phyloP scores from a whole-genome alignment of 64 coral and sea anemone species.

The Pocillopora verrucosa region DNA sequence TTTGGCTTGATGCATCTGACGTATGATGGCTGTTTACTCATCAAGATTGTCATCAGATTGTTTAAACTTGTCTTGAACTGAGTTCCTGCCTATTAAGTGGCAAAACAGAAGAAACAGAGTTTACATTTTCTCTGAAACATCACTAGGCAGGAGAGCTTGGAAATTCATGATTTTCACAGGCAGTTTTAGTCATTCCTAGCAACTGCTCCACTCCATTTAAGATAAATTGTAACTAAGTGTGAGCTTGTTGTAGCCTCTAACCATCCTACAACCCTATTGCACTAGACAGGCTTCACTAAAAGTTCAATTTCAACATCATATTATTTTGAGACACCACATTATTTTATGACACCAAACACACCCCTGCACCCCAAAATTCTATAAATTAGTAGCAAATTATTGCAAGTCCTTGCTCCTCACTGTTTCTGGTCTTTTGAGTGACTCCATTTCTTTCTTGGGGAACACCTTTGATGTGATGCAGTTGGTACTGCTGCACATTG shows the following conservation, averaged over 20 bases:
- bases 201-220: no score
- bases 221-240: no score
- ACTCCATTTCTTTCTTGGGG: conserved; percentile 65
- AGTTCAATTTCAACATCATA: no score
- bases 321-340: no score
- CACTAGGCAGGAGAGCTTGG: no score
- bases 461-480: conserved; percentile 83
- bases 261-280: no score
- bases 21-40: conserved; percentile 95
- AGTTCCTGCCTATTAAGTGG: conserved; percentile 73
- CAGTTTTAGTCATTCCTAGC: no score
- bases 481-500: conserved; percentile 92
- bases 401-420: conserved; percentile 22
- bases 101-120: not conserved
- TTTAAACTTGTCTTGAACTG: conserved; percentile 98
- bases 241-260: no score
- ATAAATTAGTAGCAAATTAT: not conserved
- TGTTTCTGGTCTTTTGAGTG: conserved; percentile 71
- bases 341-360: no score
- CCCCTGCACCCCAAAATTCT: not conserved
- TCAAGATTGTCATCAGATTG: conserved; percentile 92
- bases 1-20: conserved; percentile 98
- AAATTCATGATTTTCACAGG: no score
- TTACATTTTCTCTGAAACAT: not conserved
- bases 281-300: no score